These are phyloP conservation scores for Phylloscopus collybita DNA, from an alignment of 2,797 vertebrate genomes.

Conservation along the genomic window DNA sequence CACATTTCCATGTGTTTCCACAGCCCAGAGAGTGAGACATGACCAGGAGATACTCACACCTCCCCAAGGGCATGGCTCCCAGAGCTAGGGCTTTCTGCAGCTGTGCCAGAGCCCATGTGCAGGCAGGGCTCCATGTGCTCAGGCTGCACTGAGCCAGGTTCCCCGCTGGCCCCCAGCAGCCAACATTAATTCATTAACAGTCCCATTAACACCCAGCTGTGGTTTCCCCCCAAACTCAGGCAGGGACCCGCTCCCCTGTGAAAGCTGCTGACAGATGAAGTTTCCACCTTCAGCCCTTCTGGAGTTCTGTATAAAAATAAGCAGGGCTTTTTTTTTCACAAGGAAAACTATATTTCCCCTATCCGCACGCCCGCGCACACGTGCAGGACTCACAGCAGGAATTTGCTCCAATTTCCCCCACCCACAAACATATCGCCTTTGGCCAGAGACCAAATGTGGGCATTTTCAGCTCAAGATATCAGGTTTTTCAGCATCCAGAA, in stretches of 20 bases:
- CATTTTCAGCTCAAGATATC: slow-evolving; percentile 33
- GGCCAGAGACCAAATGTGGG: slow-evolving; percentile 48
- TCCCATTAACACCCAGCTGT: slow-evolving; percentile 72
- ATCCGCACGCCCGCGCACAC: background rate
- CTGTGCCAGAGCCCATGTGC: background rate
- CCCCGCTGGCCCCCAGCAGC: slow-evolving; percentile 18
- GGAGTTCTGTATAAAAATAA: slow-evolving; percentile 66
- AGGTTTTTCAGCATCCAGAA: background rate
- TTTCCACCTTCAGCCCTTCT: slow-evolving; percentile 66
- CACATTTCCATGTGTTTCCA: background rate
- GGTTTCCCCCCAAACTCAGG: slow-evolving; percentile 69
- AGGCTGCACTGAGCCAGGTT: background rate
- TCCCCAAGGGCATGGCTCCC: background rate
- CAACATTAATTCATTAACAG: slow-evolving; percentile 73
- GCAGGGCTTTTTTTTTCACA: slow-evolving; percentile 41
- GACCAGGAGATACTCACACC: background rate
- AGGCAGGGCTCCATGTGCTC: background rate
- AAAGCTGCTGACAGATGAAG: slow-evolving; percentile 69
- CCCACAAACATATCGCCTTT: slow-evolving; percentile 59
- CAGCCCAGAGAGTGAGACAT: background rate
- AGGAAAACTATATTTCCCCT: slow-evolving; percentile 66
- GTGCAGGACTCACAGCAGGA: slow-evolving; percentile 48
- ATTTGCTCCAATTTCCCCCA: slow-evolving; percentile 65
- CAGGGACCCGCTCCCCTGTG: slow-evolving; percentile 54
- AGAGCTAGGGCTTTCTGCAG: background rate